These are phyloP conservation scores for Oligia latruncula DNA, from an alignment of 2,888 invertebrate genomes.

Conservation along the genomic window DNA sequence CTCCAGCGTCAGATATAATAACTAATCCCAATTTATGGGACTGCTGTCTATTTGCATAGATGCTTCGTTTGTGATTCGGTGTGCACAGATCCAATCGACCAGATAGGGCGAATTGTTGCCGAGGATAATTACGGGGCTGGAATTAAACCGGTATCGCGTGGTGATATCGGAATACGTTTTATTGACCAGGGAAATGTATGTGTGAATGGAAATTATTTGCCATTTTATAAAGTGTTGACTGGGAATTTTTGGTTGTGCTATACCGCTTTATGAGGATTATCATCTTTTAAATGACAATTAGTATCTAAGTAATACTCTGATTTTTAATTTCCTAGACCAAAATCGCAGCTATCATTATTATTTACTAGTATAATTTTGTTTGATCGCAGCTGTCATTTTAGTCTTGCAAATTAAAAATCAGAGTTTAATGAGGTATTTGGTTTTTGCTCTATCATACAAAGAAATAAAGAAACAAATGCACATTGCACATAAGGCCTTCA, in stretches of 20 bases:
- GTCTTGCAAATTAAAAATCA: too few species aligned
- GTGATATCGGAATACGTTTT: constrained; percentile 28
- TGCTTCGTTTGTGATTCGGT: constrained; percentile 51
- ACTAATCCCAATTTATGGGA: constrained; percentile 78
- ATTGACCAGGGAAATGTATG: constrained; percentile 24
- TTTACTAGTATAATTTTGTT: background rate
- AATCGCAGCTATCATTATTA: background rate
- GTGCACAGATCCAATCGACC: constrained; percentile 45
- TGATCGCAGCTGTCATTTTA: background rate
- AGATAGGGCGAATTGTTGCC: constrained; percentile 40
- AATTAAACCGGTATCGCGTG: constrained; percentile 39
- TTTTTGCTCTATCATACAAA: background rate
- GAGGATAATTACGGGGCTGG: constrained; percentile 49
- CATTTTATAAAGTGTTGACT: background rate
- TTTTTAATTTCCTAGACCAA: background rate
- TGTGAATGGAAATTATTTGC: constrained; percentile 6
- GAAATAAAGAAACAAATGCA: background rate
- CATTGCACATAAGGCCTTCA: too few species aligned
- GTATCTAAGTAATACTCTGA: background rate
- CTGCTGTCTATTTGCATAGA: constrained; percentile 74
- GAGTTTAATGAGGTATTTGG: background rate
- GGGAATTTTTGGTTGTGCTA: background rate
- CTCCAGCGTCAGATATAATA: constrained; percentile 71
- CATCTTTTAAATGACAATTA: background rate
- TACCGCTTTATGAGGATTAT: too few species aligned